Evolutionary conservation across 2,113 vertebrate species (phyloP).

Genomic region (Equus przewalskii): DNA sequence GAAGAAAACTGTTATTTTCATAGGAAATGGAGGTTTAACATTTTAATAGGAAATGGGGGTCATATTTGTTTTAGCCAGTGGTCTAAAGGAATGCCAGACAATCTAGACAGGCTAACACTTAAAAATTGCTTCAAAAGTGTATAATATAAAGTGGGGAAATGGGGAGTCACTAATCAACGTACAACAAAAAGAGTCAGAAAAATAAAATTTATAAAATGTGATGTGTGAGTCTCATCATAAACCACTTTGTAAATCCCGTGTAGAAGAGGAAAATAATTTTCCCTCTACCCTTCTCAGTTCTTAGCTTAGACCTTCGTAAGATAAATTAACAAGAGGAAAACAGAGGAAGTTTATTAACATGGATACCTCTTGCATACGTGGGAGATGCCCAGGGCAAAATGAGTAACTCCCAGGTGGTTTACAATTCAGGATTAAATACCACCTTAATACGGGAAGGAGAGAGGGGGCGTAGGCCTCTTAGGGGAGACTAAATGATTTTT

Average conservation of each 20-base stretch:
- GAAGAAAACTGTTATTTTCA: not conserved
- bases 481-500: not conserved
- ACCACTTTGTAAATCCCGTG: not conserved
- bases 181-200: not conserved
- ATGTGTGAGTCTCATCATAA: not conserved
- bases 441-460: not conserved
- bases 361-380: not conserved
- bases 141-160: not conserved
- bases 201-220: not conserved
- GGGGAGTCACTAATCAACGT: not conserved
- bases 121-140: not conserved
- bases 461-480: not conserved
- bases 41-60: not conserved
- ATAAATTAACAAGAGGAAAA: not conserved
- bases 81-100: not conserved
- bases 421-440: not conserved
- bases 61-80: not conserved
- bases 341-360: not conserved
- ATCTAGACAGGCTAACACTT: not conserved
- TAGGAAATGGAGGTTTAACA: not conserved
- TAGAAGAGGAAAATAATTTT: not conserved
- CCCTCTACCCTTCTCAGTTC: not conserved
- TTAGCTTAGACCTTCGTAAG: not conserved
- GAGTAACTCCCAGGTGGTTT: not conserved
- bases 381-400: not conserved